Base-by-base conservation (phyloP, 1,140 invertebrate species). In the Cepaea nemoralis region DNA sequence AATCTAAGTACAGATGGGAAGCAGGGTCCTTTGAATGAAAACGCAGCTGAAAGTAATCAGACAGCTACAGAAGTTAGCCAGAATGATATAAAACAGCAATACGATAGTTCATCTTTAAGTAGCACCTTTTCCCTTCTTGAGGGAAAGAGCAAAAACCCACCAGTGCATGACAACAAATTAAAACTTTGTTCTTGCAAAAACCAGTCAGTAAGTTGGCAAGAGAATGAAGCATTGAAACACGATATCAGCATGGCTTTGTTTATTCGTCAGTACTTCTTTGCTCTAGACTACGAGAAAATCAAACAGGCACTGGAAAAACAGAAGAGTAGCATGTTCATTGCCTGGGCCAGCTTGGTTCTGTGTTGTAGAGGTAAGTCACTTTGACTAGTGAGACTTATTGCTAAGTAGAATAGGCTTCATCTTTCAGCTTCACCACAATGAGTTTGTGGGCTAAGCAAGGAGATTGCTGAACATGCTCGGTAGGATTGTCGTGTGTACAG, bases 231-330 rank as follows among this genome's bases (percentile, higher is more conserved):
- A 35, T 50, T 75, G 48, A 40, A 37, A 40, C 27, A 37, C 39
- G 77, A 78, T 35, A 14, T 78, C 0, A 59, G 48, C 48, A 37
- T 69, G 48, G 78, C 78, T 39, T 35, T 80, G 69, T 80, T 80
- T 37, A 31, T n/a, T 12, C 78, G 78, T 37, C 19, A 73, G 14
- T 73, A 33, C 45, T 73, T 80, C 39, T 80, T 80, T 33, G 27
- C 55, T 50, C 37, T 80, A n/a, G 45, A 80, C 35, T 73, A 24
- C 31, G 78, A 80, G 27, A 39, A 24, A 48, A 24, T 80, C n/a
- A 80, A 80, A n/a, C 45, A 31, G 19, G 67, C 39, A 35, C 1
- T 80, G 59, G 69, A 80, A 39, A 31, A 71, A 10, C 45, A 50
- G 35, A 69, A 14, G 5, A 27, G 27, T 33, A 35, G 33, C 5